Base-by-base conservation (phyloP, 1,140 invertebrate species). In the Condylostylus longicornis region DNA sequence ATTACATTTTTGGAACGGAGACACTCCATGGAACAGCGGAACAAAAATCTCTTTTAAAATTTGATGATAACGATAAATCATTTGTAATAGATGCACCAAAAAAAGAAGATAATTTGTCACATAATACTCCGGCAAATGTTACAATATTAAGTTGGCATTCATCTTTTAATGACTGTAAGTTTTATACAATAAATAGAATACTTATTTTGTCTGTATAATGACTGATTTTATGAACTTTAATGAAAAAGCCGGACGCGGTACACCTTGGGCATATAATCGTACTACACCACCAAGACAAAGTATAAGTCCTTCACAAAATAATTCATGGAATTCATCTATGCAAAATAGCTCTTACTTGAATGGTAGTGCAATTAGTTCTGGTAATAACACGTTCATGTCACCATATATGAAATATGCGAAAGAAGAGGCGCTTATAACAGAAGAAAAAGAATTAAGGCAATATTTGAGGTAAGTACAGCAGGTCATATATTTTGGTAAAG, bases 401-500 rank as follows among this genome's bases (percentile, higher is more conserved):
- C 51, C 57, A 8, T 59, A 59, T 14, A 46, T 38, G 0, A 54
- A 53, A 33, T 48, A 52, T 12, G 41, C 52, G 8, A 47, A 46
- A 4, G 48, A 64, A 12, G 62, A 64, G 31, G 29, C 13, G 10
- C 49, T 54, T n/a, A 62, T 67, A n/a, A 54, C 49, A 1, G 63
- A 69, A 42, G 59, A 65, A 31, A 48, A 65, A 18, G 53, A 54
- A 21, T 44, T 69, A 29, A 48, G 58, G 5, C 47, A 63, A 19
- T 59, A 66, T 42, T 54, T 68, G 35, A 59, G 58, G 48, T 50
- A 23, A 43, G 25, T 41, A 31, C n/a, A n/a, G n/a, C n/a, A n/a
- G n/a, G n/a, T n/a, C n/a, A n/a, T 34, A 29, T 15, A 15, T 18
- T 37, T 31, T 12, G 18, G n/a, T 32, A 33, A 10, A 20, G 27